phyloP scores from a whole-genome alignment of 2,888 invertebrate species.

The Caenorhabditis sp. region DNA sequence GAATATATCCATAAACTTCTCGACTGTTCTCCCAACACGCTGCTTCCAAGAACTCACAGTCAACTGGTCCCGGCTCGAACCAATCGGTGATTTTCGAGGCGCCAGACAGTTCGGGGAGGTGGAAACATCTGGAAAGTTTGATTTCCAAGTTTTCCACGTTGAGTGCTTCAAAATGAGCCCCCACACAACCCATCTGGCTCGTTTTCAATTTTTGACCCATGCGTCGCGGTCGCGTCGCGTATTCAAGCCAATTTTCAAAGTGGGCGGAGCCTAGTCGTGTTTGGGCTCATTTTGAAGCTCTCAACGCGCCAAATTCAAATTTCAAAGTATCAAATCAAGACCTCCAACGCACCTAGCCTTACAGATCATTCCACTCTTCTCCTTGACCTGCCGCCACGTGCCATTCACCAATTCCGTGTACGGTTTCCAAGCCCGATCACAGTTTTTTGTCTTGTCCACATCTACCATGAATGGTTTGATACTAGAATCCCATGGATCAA shows the following conservation, averaged over 20 bases:
- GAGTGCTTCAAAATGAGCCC: too few species aligned
- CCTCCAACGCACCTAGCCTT: neutral
- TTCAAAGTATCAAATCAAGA: neutral
- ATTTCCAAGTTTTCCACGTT: too few species aligned
- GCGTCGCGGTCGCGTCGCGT: too few species aligned
- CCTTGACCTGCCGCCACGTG: neutral
- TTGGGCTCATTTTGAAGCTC: neutral
- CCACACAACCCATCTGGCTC: too few species aligned
- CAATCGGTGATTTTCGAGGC: neutral
- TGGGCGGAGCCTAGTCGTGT: neutral
- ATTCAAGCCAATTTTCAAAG: too few species aligned
- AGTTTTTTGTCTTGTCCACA: neutral
- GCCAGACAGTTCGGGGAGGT: neutral
- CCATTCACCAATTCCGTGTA: constrained; percentile 17
- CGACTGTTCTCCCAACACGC: constrained; percentile 1
- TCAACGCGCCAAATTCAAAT: neutral
- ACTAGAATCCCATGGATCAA: neutral
- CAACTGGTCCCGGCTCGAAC: neutral
- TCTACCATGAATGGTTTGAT: neutral
- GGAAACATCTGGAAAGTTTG: neutral
- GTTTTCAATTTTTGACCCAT: too few species aligned
- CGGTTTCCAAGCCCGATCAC: neutral
- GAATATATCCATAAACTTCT: constrained; percentile 18
- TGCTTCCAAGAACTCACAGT: constrained; percentile 17
- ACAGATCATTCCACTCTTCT: neutral